These are phyloP conservation scores for Notoglanidium macrostoma DNA, from an alignment of 2,797 vertebrate species.

Conservation along the genomic window DNA sequence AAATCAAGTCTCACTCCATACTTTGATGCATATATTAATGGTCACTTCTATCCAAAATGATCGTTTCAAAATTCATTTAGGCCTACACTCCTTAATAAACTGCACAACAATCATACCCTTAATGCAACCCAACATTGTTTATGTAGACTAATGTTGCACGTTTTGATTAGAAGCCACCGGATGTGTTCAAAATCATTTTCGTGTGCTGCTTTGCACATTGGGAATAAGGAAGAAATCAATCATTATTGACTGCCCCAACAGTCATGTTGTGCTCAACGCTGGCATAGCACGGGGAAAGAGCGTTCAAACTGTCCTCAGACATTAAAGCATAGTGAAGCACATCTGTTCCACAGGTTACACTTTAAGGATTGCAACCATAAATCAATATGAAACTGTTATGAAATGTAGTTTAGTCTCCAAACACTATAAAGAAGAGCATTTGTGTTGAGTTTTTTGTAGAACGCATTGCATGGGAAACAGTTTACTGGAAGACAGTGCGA, in stretches of 20 bases:
- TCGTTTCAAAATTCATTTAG: not conserved
- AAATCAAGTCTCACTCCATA: not conserved
- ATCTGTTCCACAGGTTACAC: slow-evolving; percentile 30
- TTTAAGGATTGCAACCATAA: slow-evolving; percentile 4
- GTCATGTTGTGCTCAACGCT: slow-evolving; percentile 10
- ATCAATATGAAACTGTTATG: slow-evolving; percentile 8
- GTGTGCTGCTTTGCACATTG: not conserved
- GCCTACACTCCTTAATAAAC: not conserved
- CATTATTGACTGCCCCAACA: slow-evolving; percentile 19
- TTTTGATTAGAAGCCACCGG: not conserved
- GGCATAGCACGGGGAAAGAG: not conserved
- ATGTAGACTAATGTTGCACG: not conserved
- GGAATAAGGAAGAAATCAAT: slow-evolving; percentile 9
- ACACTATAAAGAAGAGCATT: slow-evolving; percentile 13
- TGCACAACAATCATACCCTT: not conserved
- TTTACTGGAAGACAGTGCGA: not conserved
- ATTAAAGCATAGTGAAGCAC: slow-evolving; percentile 17
- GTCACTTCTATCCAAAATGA: not conserved
- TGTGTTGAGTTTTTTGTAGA: slow-evolving; percentile 14
- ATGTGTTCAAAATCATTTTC: not conserved
- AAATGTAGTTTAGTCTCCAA: slow-evolving; percentile 20
- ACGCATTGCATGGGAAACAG: slow-evolving; percentile 19
- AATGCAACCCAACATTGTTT: not conserved
- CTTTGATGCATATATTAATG: not conserved
- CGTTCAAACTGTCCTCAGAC: slow-evolving; percentile 14